phyloP scores from a whole-genome alignment of 2,797 vertebrate genomes.

The Chelon labrosus region DNA sequence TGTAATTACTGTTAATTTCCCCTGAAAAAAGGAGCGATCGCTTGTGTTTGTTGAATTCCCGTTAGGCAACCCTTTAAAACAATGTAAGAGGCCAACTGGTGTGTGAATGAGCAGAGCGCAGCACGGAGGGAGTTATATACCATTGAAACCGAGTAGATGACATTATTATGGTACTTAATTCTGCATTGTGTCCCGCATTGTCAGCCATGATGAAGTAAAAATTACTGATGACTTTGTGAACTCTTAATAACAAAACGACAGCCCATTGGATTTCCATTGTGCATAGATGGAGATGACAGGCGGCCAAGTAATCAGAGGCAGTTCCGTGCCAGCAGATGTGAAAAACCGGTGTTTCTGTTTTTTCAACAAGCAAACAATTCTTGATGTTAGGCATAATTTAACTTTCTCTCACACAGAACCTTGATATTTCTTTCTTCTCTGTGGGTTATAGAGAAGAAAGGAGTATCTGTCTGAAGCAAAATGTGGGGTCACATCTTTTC shows the following conservation, averaged over 20 bases:
- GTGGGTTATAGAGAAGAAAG: constrained; percentile 27
- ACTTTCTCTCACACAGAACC: not conserved
- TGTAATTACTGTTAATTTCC: constrained; percentile 64
- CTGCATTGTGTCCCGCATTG: constrained; percentile 9
- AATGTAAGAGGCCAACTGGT: constrained; percentile 4
- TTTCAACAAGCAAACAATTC: not conserved
- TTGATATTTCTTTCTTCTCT: constrained; percentile 1
- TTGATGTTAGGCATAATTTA: constrained; percentile 3
- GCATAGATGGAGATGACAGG: constrained; percentile 45
- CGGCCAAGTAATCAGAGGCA: constrained; percentile 37
- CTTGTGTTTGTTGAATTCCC: constrained; percentile 15
- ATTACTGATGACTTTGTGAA: constrained; percentile 44
- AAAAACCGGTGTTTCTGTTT: not conserved
- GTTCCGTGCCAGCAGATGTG: constrained; percentile 15
- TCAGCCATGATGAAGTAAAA: constrained; percentile 20
- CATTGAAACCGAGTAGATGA: constrained; percentile 15
- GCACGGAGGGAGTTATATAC: not conserved
- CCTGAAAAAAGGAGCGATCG: constrained; percentile 10
- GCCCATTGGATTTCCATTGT: constrained; percentile 32
- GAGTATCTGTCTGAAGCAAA: constrained; percentile 21
- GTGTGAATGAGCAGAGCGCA: constrained; percentile 5
- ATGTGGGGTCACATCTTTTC: constrained; percentile 37
- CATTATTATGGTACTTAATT: constrained; percentile 2
- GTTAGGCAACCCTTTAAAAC: constrained; percentile 24
- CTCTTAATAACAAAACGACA: constrained; percentile 31